These are phyloP conservation scores for Geotrupes spiniger DNA, from an alignment of 2,888 invertebrate genomes.

Conservation along the genomic window DNA sequence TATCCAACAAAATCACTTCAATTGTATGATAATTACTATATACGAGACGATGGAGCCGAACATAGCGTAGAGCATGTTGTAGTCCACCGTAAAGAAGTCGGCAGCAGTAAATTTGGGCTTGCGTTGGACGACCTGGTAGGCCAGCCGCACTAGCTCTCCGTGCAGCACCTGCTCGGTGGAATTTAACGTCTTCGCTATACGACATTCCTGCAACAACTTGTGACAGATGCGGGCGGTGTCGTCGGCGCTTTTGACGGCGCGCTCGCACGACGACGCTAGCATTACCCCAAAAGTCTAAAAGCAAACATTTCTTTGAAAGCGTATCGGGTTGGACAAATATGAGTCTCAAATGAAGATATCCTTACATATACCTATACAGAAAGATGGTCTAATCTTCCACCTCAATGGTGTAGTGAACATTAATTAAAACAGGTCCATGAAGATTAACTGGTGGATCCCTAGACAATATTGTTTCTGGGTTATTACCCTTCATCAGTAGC, in stretches of 20 bases:
- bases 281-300: constrained; percentile 13
- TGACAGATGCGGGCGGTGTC: constrained; percentile 12
- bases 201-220: constrained; percentile 7
- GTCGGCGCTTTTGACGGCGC: neutral
- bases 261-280: constrained; percentile 12
- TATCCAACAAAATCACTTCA: constrained; percentile 5
- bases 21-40: constrained; percentile 24
- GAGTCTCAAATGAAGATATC: too few species aligned
- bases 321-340: too few species aligned
- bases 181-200: neutral
- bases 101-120: constrained; percentile 24
- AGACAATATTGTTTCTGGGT: too few species aligned
- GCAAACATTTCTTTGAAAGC: too few species aligned
- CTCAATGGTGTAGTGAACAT: too few species aligned
- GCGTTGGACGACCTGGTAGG: constrained; percentile 10
- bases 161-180: neutral
- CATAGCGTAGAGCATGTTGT: constrained; percentile 21
- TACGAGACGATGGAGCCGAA: constrained; percentile 23
- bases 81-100: constrained; percentile 25
- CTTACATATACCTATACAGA: too few species aligned
- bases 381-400: too few species aligned
- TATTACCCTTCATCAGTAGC: too few species aligned
- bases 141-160: constrained; percentile 5
- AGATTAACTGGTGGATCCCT: too few species aligned
- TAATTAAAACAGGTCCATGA: too few species aligned